Evolutionary conservation across 2,113 vertebrate species (phyloP), one percentile per base, ranked within the genome.

Genomic region (Rhinichthys klamathensis): DNA sequence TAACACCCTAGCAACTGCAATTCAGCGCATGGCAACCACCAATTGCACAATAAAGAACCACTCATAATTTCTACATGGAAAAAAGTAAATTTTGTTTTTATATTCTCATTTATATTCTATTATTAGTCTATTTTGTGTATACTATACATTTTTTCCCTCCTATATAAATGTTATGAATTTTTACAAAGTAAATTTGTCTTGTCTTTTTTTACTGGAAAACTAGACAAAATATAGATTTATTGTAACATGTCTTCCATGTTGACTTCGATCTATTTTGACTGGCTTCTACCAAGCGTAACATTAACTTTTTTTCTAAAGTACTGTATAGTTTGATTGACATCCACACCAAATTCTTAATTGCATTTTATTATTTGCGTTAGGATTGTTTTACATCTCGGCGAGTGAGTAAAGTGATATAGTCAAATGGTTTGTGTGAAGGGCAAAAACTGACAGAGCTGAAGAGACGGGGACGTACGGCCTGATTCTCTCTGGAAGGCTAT

Each of bases 401-500:
- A 21, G 35, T n/a, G 67, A 41, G 35, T 41, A 41, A 10, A 70
- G 35, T 41, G 35, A 70, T 70, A 30, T 54, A 32, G 44, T 41
- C 38, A 8, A 8, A 41, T 41, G 38, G 44, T 49, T 54, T 51
- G 1, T 46, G 25, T 54, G 73, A 75, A 74, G 72, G 12, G 72
- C 25, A 15, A 3, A 8, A 67, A n/a, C 27, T 67, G 30, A 35
- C 27, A 9, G 63, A 67, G 30, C 63, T 67, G 27, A 3, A 38
- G 67, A 38, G 67, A 69, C 18, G 16, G 32, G 32, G 25, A 54
- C 44, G 1, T 18, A 3, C 27, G 21, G 51, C 51, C 51, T 38
- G 74, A 21, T 46, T 65, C 78, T 80, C 78, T 27, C 78, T 80
- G 13, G 35, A 30, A 32, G 51, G n/a, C 75, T 58, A 58, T 77